These are phyloP conservation scores for Pangasius mekongensis DNA, from an alignment of 2,797 vertebrate species.

Conservation along the genomic window DNA sequence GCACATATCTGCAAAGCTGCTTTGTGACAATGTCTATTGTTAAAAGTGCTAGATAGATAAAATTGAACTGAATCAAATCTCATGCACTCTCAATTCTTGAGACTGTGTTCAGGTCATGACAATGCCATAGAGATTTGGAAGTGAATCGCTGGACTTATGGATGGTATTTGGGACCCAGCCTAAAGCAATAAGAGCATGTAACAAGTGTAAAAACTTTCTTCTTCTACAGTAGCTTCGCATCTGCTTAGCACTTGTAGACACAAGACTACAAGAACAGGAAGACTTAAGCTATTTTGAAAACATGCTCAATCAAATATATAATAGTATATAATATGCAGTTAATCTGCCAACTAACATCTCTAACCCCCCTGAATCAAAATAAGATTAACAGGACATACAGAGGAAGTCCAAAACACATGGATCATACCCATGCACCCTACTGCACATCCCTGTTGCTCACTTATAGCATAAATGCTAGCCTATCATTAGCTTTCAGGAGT, in stretches of 20 bases:
- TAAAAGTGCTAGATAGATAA: neutral
- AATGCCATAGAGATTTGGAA: neutral
- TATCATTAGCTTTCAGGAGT: neutral
- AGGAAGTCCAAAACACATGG: conserved; percentile 24
- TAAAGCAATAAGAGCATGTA: neutral
- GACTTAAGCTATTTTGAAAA: neutral
- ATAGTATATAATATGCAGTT: neutral
- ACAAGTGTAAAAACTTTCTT: neutral
- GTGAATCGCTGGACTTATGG: neutral
- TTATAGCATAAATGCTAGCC: conserved; percentile 5
- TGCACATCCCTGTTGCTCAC: conserved; percentile 7
- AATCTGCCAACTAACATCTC: conserved; percentile 19
- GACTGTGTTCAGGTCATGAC: neutral
- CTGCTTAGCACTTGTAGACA: neutral
- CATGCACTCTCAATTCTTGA: neutral
- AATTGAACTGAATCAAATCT: neutral
- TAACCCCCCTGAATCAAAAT: conserved; percentile 36
- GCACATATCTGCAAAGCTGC: neutral
- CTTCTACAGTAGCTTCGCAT: neutral
- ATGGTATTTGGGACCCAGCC: neutral
- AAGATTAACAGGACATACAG: conserved; percentile 38
- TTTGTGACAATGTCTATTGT: neutral
- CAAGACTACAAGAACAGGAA: neutral
- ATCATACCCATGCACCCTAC: conserved; percentile 9
- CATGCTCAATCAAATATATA: neutral